A percentile compares a stretch with the other conserved stretches of the same genome.
phyloP scores from a whole-genome alignment of 1,140 invertebrate genomes.

The Listronotus bonariensis region DNA sequence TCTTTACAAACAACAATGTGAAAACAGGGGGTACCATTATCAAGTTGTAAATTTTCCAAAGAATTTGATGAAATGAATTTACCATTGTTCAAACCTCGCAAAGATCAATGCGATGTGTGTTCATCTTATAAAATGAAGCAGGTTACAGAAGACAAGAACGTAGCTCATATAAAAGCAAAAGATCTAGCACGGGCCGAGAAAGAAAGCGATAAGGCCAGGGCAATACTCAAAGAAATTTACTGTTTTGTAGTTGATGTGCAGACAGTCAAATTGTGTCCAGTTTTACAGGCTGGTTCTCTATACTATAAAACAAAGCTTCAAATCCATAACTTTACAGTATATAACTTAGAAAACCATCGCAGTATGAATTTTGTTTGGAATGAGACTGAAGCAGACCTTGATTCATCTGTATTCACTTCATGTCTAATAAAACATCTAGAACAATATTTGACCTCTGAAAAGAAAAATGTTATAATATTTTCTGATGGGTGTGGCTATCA shows the following conservation, averaged over 20 bases:
- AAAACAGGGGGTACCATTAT: neutral
- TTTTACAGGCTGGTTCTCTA: neutral
- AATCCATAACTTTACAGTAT: neutral
- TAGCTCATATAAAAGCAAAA: neutral
- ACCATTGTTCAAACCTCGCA: neutral
- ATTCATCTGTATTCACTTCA: no score
- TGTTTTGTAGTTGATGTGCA: conserved; percentile 1
- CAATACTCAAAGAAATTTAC: neutral
- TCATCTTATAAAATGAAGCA: neutral
- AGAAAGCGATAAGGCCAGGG: neutral
- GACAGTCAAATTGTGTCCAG: neutral
- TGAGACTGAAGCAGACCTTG: no score
- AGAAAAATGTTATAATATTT: no score
- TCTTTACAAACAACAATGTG: neutral
- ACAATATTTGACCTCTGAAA: no score
- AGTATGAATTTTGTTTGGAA: neutral
- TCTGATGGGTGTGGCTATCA: no score
- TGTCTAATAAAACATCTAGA: no score
- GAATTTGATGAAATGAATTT: neutral
- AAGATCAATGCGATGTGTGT: neutral
- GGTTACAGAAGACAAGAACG: no score
- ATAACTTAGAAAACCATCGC: neutral
- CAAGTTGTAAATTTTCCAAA: conserved; percentile 1
- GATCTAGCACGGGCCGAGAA: neutral
- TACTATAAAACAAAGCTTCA: neutral